A percentile compares a stretch with the other conserved stretches of the same genome.
Evolutionary conservation across 1,140 invertebrate species (phyloP).

Genomic region (Diplogasteroides magnus): DNA sequence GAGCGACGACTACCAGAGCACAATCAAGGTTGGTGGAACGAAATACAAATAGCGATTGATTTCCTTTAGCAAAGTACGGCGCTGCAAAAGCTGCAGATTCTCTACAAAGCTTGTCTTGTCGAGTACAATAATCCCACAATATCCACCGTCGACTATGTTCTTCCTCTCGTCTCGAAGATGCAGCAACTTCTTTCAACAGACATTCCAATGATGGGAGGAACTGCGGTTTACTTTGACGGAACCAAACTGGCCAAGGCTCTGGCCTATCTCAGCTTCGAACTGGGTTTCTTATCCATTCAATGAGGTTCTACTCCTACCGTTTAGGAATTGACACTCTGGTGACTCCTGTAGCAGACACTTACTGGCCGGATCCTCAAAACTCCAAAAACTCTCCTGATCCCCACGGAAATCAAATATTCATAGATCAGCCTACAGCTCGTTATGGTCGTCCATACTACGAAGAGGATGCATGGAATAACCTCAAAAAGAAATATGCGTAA

Average conservation of each 20-base stretch:
- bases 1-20: slow-evolving; percentile 18
- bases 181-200: slow-evolving; percentile 15
- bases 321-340: slow-evolving; percentile 24
- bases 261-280: slow-evolving; percentile 26
- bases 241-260: slow-evolving; percentile 19
- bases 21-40: not conserved
- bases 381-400: not conserved
- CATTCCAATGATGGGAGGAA: slow-evolving; percentile 15
- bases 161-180: too few relatives aligned
- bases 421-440: not conserved
- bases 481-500: too few relatives aligned
- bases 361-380: slow-evolving; percentile 19
- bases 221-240: slow-evolving; percentile 1
- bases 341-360: slow-evolving; percentile 27
- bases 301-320: not conserved
- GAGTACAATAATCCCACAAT: not conserved
- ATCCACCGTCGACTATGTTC: not conserved
- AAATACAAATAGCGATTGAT: slow-evolving; percentile 16
- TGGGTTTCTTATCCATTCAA: slow-evolving; percentile 7
- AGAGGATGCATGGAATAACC: not conserved
- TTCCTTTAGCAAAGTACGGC: not conserved
- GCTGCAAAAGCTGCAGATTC: not conserved
- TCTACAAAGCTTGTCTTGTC: not conserved
- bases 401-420: not conserved
- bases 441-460: not conserved